These are phyloP conservation scores for Octopus bimaculoides DNA, from an alignment of 1,140 invertebrate species.

Conservation along the genomic window DNA sequence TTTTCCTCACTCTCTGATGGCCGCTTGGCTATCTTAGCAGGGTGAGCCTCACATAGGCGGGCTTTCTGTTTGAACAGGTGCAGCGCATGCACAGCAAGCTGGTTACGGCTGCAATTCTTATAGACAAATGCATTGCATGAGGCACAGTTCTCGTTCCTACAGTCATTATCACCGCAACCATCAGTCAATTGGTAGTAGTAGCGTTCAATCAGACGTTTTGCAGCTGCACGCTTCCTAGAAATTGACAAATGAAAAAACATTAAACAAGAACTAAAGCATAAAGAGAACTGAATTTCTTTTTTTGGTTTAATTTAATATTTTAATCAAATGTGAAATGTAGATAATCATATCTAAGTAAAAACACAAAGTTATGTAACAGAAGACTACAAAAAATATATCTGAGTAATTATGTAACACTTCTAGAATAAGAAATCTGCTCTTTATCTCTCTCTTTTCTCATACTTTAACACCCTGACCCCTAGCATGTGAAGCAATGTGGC, in stretches of 20 bases:
- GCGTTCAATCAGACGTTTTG: slow-evolving; percentile 82
- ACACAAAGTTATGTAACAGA: too few species aligned
- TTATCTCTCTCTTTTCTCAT: too few species aligned
- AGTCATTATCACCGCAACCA: slow-evolving; percentile 82
- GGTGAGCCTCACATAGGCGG: slow-evolving; percentile 68
- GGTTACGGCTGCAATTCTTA: slow-evolving; percentile 62
- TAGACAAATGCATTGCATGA: slow-evolving; percentile 65
- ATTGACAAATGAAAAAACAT: neutral
- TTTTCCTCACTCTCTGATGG: slow-evolving; percentile 9
- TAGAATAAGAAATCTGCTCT: too few species aligned
- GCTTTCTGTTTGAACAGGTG: slow-evolving; percentile 82
- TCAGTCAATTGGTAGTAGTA: slow-evolving; percentile 90
- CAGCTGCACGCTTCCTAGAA: slow-evolving; percentile 76
- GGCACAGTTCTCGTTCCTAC: slow-evolving; percentile 82
- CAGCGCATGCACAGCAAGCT: slow-evolving; percentile 83
- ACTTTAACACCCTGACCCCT: too few species aligned
- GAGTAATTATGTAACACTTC: too few species aligned
- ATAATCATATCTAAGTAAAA: too few species aligned
- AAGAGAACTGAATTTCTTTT: too few species aligned
- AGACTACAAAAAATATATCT: too few species aligned
- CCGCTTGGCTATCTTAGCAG: neutral
- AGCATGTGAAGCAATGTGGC: too few species aligned
- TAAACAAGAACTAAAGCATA: too few species aligned
- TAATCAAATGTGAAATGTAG: too few species aligned
- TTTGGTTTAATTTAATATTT: too few species aligned